A percentile compares a stretch with the other conserved stretches of the same genome.
These are phyloP conservation scores for Prunella fulvescens DNA, from an alignment of 2,113 vertebrate genomes.

Conservation along the genomic window DNA sequence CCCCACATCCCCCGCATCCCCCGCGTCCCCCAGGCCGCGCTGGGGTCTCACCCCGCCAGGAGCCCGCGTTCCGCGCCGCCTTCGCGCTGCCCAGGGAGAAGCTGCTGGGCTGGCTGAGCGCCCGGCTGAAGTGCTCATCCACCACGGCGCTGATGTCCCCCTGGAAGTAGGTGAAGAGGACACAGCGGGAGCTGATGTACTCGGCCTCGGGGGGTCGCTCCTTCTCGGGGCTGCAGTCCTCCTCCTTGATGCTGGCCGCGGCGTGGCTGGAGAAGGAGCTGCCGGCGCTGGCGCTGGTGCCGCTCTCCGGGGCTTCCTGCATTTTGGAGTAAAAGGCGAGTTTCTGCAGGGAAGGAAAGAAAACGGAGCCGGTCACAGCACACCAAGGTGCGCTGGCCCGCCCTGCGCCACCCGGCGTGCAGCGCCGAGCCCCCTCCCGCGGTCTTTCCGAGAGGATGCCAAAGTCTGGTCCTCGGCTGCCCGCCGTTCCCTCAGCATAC, in stretches of 20 bases:
- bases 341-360: conserved; percentile 75
- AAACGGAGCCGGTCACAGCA: not conserved
- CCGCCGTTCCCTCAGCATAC: not conserved
- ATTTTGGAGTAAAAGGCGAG: conserved; percentile 95
- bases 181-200: conserved; percentile 93
- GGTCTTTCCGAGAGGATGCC: not conserved
- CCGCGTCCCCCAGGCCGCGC: fast-evolving
- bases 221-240: conserved; percentile 87
- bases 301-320: conserved; percentile 88
- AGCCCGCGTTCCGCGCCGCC: conserved; percentile 66
- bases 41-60: conserved; percentile 78
- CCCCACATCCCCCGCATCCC: too few relatives aligned
- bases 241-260: conserved; percentile 86
- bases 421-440: not conserved
- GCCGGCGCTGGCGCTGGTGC: conserved; percentile 60
- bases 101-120: conserved; percentile 88
- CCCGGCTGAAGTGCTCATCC: conserved; percentile 97
- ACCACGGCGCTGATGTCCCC: conserved; percentile 97
- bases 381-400: not conserved
- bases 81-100: conserved; percentile 77
- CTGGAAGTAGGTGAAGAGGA: conserved; percentile 97
- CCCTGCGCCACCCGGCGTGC: not conserved
- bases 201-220: conserved; percentile 92
- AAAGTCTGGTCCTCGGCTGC: not conserved
- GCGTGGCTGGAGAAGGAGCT: conserved; percentile 78